These are phyloP conservation scores for Luscinia megarhynchos DNA, from an alignment of 2,797 vertebrate species.

Conservation along the genomic window DNA sequence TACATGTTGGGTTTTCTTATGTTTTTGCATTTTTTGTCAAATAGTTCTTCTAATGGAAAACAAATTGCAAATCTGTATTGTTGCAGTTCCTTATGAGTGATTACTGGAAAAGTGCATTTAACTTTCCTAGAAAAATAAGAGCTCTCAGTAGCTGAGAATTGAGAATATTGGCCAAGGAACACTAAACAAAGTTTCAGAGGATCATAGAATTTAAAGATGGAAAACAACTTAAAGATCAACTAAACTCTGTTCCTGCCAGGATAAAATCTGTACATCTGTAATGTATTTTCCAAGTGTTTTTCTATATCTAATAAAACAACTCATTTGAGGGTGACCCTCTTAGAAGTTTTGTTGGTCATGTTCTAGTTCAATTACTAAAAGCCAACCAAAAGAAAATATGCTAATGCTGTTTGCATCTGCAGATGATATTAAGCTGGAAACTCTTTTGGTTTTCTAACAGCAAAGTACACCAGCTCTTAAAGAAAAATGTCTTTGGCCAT, in stretches of 20 bases:
- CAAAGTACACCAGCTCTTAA: not conserved
- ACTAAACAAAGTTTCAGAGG: conserved; percentile 3
- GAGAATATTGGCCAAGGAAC: not conserved
- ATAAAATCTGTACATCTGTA: not conserved
- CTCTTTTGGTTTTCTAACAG: not conserved
- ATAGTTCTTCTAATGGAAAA: not conserved
- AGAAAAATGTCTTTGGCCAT: not conserved
- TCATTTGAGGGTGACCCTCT: not conserved
- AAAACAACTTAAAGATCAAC: conserved; percentile 1
- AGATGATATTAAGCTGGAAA: not conserved
- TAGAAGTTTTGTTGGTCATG: not conserved
- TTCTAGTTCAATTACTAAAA: not conserved
- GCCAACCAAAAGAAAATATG: not conserved
- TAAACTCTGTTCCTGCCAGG: not conserved
- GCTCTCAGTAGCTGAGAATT: not conserved
- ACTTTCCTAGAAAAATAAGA: conserved; percentile 14
- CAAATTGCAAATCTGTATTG: not conserved
- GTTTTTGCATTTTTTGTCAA: not conserved
- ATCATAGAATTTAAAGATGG: not conserved
- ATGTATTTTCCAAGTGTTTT: conserved; percentile 14
- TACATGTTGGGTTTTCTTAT: not conserved
- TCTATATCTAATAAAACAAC: not conserved
- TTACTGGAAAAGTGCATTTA: conserved; percentile 17
- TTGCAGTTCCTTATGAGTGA: not conserved
- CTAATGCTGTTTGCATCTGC: conserved; percentile 21